A percentile compares a stretch with the other conserved stretches of the same genome.
Conservation (phyloP, 2,797 vertebrate species). For the Mus spretus region DNA sequence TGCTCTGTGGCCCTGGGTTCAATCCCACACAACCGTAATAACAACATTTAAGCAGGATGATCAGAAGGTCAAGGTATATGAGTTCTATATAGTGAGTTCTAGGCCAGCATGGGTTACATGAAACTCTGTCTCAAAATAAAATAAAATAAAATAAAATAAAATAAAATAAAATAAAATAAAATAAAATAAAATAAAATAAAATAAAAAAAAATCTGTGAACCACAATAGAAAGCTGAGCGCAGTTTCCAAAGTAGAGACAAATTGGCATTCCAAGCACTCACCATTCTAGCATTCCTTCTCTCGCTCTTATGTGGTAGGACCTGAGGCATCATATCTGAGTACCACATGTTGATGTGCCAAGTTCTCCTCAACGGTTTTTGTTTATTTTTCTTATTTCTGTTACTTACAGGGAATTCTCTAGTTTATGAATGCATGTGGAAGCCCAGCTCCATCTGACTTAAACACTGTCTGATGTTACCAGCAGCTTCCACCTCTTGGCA, state of each 20-base stretch:
- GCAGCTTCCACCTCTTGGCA: background rate
- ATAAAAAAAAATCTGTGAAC: background rate
- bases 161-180: too few relatives aligned
- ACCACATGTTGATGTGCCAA: background rate
- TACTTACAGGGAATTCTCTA: background rate
- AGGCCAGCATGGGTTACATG: background rate
- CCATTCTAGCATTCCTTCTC: background rate
- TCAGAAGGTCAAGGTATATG: background rate
- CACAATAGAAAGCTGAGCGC: background rate
- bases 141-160: too few relatives aligned
- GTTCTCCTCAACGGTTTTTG: background rate
- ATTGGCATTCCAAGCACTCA: rapidly evolving
- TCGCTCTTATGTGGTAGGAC: background rate
- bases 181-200: too few relatives aligned
- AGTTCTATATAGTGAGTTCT: background rate
- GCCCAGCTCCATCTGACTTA: background rate
- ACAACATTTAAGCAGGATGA: background rate
- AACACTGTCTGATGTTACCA: background rate
- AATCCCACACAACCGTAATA: background rate
- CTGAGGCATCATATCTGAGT: background rate
- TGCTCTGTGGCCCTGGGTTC: background rate
- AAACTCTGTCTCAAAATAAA: background rate
- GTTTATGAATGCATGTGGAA: background rate
- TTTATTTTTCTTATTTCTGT: background rate
- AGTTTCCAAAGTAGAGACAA: background rate